Evolutionary conservation across 2,797 vertebrate species (phyloP).

Genomic region (Loris lydekkerianus): DNA sequence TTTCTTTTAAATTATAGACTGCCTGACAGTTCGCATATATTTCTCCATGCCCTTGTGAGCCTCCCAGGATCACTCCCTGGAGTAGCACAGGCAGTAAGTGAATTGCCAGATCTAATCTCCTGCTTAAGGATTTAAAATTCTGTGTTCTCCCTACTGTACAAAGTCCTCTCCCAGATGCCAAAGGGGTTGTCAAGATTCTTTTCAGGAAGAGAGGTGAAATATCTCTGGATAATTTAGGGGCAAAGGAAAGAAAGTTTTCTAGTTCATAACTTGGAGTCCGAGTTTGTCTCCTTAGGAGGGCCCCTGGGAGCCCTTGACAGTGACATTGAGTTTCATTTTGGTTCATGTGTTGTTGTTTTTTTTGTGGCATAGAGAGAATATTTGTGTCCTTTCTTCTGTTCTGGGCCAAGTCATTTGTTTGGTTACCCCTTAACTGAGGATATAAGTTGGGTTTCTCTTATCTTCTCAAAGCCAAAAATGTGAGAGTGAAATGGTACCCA

Average conservation of each 20-base stretch:
- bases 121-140: constrained; percentile 65
- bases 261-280: constrained; percentile 18
- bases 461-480: constrained; percentile 33
- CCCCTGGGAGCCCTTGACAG: constrained; percentile 32
- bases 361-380: constrained; percentile 30
- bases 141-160: constrained; percentile 22
- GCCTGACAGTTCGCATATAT: background rate
- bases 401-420: constrained; percentile 69
- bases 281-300: constrained; percentile 37
- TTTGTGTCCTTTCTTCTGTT: constrained; percentile 70
- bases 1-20: background rate
- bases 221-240: constrained; percentile 72
- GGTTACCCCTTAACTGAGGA: constrained; percentile 71
- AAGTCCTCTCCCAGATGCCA: constrained; percentile 49
- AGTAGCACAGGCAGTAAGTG: constrained; percentile 55
- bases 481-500: constrained; percentile 25
- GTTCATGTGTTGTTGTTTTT: constrained; percentile 55
- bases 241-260: constrained; percentile 66
- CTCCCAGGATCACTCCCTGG: background rate
- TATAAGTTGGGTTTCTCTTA: constrained; percentile 48
- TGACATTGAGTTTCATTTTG: constrained; percentile 65
- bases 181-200: constrained; percentile 74
- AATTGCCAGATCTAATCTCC: constrained; percentile 47
- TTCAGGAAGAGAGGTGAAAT: constrained; percentile 66
- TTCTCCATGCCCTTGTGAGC: constrained; percentile 20